Conservation (phyloP, 1,140 invertebrate genomes). For the Panulirus ornatus region DNA sequence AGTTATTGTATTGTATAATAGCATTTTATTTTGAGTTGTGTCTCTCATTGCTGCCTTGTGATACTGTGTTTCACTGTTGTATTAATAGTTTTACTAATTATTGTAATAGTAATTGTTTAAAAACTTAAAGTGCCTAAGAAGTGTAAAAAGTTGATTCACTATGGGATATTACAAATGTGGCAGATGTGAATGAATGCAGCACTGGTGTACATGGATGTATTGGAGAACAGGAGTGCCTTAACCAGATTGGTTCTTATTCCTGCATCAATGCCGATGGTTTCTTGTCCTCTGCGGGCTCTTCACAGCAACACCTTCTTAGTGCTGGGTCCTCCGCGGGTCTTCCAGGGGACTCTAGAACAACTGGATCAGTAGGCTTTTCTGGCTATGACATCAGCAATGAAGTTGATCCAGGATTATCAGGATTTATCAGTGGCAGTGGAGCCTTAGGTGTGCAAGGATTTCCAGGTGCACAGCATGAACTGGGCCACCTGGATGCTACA, state of each 20-base stretch:
- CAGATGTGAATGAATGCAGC: conserved; percentile 87
- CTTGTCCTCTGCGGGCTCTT: conserved; percentile 43
- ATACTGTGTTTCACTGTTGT: too few relatives aligned
- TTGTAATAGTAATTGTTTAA: too few relatives aligned
- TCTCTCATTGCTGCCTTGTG: too few relatives aligned
- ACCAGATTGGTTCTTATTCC: conserved; percentile 84
- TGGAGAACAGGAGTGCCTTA: conserved; percentile 84
- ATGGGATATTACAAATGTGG: conserved; percentile 35
- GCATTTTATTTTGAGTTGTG: too few relatives aligned
- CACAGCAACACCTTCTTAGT: not conserved
- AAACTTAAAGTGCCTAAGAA: too few relatives aligned
- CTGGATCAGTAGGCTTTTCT: not conserved
- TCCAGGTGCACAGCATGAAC: conserved; percentile 35
- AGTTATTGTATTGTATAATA: not conserved
- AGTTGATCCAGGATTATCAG: conserved; percentile 28
- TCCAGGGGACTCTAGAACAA: not conserved
- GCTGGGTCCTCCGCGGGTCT: not conserved
- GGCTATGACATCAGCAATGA: conserved; percentile 41
- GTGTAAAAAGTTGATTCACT: too few relatives aligned
- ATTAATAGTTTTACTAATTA: too few relatives aligned
- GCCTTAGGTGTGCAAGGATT: conserved; percentile 48
- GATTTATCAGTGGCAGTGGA: not conserved
- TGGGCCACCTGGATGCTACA: conserved; percentile 24
- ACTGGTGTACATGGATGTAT: conserved; percentile 83
- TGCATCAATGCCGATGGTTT: conserved; percentile 79